A percentile compares a stretch with the other conserved stretches of the same genome.
Evolutionary conservation across 2,888 invertebrate genomes (phyloP).

Genomic region (Eupithecia exiguata): DNA sequence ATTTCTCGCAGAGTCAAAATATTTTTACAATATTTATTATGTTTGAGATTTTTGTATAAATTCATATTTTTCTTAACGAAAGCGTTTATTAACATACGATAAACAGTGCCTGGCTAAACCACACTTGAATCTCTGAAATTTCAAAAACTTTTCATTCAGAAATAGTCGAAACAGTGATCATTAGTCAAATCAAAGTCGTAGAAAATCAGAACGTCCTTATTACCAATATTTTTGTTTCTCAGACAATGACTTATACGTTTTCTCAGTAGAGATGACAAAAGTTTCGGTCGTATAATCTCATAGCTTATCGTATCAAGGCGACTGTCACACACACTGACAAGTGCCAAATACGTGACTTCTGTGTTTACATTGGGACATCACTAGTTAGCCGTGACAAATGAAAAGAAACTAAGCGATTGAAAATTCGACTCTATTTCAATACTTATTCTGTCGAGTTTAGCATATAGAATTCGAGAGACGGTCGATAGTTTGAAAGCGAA

Average conservation of each 20-base stretch:
- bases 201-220: conserved; percentile 42
- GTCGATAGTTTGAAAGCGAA: neutral
- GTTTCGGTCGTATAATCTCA: conserved; percentile 63
- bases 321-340: conserved; percentile 71
- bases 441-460: neutral
- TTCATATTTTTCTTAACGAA: conserved; percentile 3
- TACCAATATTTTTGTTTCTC: conserved; percentile 52
- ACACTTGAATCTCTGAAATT: neutral
- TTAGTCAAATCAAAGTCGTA: conserved; percentile 28
- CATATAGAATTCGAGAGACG: neutral
- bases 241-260: conserved; percentile 65
- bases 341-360: conserved; percentile 65
- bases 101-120: neutral
- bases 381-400: conserved; percentile 51
- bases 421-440: conserved; percentile 4
- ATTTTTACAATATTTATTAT: conserved; percentile 41
- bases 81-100: neutral
- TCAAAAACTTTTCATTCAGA: conserved; percentile 23
- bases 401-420: conserved; percentile 4
- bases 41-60: conserved; percentile 29
- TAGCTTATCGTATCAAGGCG: conserved; percentile 73
- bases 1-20: conserved; percentile 43
- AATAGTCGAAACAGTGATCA: conserved; percentile 32
- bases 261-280: conserved; percentile 62
- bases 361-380: conserved; percentile 69